Evolutionary conservation across 2,888 invertebrate species (phyloP), one percentile per base, ranked within the genome.

Genomic region (Cryptocephalus primarius): DNA sequence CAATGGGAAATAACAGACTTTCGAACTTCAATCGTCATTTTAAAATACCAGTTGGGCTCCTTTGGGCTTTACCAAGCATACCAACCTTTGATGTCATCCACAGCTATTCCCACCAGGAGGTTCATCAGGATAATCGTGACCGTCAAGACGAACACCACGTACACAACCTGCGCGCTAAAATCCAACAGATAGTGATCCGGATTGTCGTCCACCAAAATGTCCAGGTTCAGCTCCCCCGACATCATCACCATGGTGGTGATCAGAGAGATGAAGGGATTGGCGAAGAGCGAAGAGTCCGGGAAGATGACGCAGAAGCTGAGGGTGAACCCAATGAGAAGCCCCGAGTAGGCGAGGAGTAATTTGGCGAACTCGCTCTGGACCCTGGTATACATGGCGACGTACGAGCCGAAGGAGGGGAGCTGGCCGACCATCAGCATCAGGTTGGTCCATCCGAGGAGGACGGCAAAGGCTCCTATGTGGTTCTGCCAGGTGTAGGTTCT

Each of bases 361-460:
- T 89, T 88, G 9, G 86, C 86, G 57, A 90, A 89, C 71, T 90
- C 89, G 42, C 84, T 86, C 64, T 87, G 87, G 1, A 89, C 88
- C 67, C 86, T 83, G 1, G 88, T 88, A 58, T 88, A 89, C 90
- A 90, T 90, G 0, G 90, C 90, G 2, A 91, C 88, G 62, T 91
- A 91, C 0, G 89, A 85, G 11, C 90, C 91, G 62, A 91, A 88
- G 42, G 88, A 80, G 0, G 91, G 91, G 33, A 91, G 71, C 60
- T 91, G 88, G 0, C 91, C 91, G 46, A 91, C 84, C 86, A 89
- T 88, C 64, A 88, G 73, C 88, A 90, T 88, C 10, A 89, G 72
- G 67, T 90, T 88, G 4, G 87, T 86, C 90, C 90, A 90, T 4
- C 87, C 88, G 33, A 88, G 80, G 6, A 90, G 75, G 1, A 89